Evolutionary conservation across 2,888 invertebrate genomes (phyloP).

Genomic region (Lacanobia oleracea): DNA sequence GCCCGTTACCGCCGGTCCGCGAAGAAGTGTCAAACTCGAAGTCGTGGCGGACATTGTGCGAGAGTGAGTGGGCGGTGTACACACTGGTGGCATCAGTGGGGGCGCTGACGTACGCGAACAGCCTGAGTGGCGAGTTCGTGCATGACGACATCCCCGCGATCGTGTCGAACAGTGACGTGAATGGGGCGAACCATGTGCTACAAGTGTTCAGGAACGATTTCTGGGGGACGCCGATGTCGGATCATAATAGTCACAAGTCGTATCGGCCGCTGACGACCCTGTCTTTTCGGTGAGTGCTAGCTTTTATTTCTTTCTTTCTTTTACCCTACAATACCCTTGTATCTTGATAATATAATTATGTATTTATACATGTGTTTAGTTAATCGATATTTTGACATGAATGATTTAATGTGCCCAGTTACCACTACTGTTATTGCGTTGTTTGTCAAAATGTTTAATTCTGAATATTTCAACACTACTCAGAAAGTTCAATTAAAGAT

Average conservation of each 20-base stretch:
- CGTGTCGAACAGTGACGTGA: slow-evolving; percentile 95
- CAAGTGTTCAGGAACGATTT: slow-evolving; percentile 95
- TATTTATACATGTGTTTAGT: background rate
- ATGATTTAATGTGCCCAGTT: background rate
- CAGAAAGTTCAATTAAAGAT: too few relatives aligned
- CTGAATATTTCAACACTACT: too few relatives aligned
- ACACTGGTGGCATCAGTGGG: slow-evolving; percentile 92
- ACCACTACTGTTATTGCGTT: too few relatives aligned
- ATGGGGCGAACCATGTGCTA: slow-evolving; percentile 91
- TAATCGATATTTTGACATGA: background rate
- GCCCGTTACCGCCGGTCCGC: slow-evolving; percentile 84
- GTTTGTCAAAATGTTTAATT: too few relatives aligned
- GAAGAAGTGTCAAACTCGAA: slow-evolving; percentile 83
- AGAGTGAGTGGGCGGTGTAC: slow-evolving; percentile 91
- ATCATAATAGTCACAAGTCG: slow-evolving; percentile 95
- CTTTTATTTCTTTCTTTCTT: slow-evolving; percentile 11
- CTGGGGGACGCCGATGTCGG: slow-evolving; percentile 97
- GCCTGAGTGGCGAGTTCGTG: slow-evolving; percentile 95
- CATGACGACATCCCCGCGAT: slow-evolving; percentile 97
- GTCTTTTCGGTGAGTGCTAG: slow-evolving; percentile 94
- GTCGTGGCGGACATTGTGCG: slow-evolving; percentile 79
- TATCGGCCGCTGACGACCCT: slow-evolving; percentile 96
- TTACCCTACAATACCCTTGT: too few relatives aligned
- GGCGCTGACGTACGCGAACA: slow-evolving; percentile 93
- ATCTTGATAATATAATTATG: too few relatives aligned